A percentile compares a stretch with the other conserved stretches of the same genome.
Conservation (phyloP, 2,113 vertebrate genomes). For the Diadophis punctatus region DNA sequence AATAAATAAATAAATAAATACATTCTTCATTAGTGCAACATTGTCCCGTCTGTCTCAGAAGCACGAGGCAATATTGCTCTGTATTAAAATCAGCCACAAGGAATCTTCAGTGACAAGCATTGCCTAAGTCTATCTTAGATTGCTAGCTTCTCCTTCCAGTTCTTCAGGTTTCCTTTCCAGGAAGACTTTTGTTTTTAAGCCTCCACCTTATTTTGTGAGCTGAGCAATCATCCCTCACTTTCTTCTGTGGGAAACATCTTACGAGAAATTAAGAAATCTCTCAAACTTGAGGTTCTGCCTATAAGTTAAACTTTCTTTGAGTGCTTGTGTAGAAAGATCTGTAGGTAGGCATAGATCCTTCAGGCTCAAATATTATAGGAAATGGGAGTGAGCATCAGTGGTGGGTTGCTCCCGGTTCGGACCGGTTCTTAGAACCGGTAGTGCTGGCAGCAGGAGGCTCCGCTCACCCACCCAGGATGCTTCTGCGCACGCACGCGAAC, state of each 20-base stretch:
- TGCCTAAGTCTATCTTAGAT: not conserved
- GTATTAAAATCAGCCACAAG: not conserved
- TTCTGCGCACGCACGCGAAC: too few species aligned
- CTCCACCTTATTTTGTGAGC: not conserved
- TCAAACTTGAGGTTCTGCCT: not conserved
- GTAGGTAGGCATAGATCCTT: not conserved
- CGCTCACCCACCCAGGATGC: too few species aligned
- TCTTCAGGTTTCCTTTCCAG: not conserved
- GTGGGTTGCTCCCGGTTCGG: too few species aligned
- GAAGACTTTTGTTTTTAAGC: not conserved
- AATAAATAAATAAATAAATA: not conserved
- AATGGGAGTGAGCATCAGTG: not conserved
- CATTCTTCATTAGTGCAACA: not conserved
- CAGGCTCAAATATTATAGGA: not conserved
- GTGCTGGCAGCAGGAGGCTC: too few species aligned
- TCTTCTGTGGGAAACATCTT: not conserved
- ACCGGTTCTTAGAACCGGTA: too few species aligned
- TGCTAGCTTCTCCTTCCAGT: not conserved
- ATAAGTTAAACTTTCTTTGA: not conserved
- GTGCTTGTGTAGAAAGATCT: not conserved
- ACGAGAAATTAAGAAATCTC: not conserved
- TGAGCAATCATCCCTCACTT: not conserved
- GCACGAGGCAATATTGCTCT: not conserved
- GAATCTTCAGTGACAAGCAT: not conserved
- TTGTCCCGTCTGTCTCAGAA: not conserved